Evolutionary conservation across 2,797 vertebrate species (phyloP).

Genomic region (Epinephelus malabaricus): DNA sequence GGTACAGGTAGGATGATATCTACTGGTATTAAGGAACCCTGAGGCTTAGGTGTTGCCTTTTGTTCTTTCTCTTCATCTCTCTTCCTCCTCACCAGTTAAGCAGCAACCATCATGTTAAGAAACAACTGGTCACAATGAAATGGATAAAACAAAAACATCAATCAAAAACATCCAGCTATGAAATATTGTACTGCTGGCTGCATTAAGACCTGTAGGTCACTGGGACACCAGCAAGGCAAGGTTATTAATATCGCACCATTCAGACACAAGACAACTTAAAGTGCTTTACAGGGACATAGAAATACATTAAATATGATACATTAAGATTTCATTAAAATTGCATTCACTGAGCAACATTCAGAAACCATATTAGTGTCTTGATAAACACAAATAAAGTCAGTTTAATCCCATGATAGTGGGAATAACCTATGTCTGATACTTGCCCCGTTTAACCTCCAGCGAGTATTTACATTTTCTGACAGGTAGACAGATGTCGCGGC

Average conservation of each 20-base stretch:
- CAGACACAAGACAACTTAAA: too few species aligned
- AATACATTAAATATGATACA: too few species aligned
- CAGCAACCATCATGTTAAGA: not conserved
- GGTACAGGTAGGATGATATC: not conserved
- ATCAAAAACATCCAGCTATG: constrained; percentile 16
- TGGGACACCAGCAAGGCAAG: not conserved
- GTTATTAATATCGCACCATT: too few species aligned
- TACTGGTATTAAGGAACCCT: not conserved
- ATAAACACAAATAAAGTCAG: constrained; percentile 22
- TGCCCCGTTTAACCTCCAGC: constrained; percentile 33
- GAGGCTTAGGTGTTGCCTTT: too few species aligned
- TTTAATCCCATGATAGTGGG: constrained; percentile 1
- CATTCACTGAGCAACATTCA: constrained; percentile 7
- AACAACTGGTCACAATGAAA: constrained; percentile 55
- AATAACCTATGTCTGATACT: constrained; percentile 26
- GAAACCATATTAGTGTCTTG: constrained; percentile 1
- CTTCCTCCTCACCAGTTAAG: not conserved
- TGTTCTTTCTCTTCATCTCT: not conserved
- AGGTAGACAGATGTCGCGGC: constrained; percentile 41
- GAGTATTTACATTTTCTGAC: constrained; percentile 53
- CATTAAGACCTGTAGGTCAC: not conserved
- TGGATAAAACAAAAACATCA: constrained; percentile 20
- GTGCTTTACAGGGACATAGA: too few species aligned
- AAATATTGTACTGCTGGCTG: constrained; percentile 1
- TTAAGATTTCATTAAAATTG: too few species aligned